Evolutionary conservation across 2,888 invertebrate genomes (phyloP).

Genomic region (Myopa tessellatipennis): DNA sequence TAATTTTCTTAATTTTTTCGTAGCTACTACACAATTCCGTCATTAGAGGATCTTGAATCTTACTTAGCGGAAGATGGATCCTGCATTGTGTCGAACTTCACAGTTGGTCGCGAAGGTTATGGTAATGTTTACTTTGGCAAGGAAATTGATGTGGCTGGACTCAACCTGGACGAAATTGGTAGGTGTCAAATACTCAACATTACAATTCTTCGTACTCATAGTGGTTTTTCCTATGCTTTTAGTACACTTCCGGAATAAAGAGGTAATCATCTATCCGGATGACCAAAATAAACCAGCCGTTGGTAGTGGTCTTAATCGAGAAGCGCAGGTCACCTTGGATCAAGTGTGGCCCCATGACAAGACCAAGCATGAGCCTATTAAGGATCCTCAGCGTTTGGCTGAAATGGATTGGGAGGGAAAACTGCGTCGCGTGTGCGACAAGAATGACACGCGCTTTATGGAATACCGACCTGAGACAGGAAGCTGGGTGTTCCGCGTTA

Average conservation of each 20-base stretch:
- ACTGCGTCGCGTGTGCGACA: conserved; percentile 84
- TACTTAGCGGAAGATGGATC: conserved; percentile 79
- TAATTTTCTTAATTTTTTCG: conserved; percentile 11
- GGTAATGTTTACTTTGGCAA: conserved; percentile 91
- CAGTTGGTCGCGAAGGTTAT: conserved; percentile 88
- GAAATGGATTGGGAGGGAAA: conserved; percentile 88
- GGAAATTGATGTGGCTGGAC: conserved; percentile 83
- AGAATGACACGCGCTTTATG: conserved; percentile 89
- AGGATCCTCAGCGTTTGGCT: conserved; percentile 79
- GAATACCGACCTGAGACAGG: conserved; percentile 96
- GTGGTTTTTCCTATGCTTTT: background rate
- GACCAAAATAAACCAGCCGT: conserved; percentile 87
- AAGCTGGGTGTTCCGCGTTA: conserved; percentile 95
- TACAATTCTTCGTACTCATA: background rate
- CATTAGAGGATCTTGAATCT: conserved; percentile 81
- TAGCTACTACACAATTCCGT: conserved; percentile 88
- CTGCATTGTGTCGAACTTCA: conserved; percentile 87
- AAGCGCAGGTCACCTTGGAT: conserved; percentile 92
- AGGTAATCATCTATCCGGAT: conserved; percentile 95
- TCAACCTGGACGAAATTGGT: conserved; percentile 90
- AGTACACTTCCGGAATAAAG: conserved; percentile 94
- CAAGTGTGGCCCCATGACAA: conserved; percentile 92
- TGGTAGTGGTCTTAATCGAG: conserved; percentile 88
- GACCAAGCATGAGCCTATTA: conserved; percentile 81
- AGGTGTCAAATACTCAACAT: conserved; percentile 30